A percentile compares a stretch with the other conserved stretches of the same genome.
Conservation (phyloP, 2,113 vertebrate genomes). For the Malaclemys terrapin region DNA sequence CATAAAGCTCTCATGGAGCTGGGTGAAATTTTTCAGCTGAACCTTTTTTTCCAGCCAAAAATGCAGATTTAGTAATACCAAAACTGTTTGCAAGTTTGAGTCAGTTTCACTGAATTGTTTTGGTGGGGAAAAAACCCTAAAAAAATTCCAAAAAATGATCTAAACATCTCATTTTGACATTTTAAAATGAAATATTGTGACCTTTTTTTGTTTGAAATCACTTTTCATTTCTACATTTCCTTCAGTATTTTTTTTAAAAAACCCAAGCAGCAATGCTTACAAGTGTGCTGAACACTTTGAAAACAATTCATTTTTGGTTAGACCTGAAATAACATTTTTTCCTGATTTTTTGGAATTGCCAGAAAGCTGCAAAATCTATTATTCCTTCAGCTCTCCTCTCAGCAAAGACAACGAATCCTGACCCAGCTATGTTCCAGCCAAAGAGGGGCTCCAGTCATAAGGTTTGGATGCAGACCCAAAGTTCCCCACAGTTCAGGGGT, state of each 20-base stretch:
- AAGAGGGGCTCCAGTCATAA: neutral
- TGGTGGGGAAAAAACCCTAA: neutral
- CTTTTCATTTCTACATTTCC: neutral
- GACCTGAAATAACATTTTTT: neutral
- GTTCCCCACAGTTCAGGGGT: neutral
- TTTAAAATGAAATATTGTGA: neutral
- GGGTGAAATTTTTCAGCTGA: neutral
- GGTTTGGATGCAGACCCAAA: neutral
- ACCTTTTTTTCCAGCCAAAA: neutral
- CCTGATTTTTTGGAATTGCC: neutral
- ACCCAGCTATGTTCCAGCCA: neutral
- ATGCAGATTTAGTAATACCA: neutral
- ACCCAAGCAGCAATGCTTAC: neutral
- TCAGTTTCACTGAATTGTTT: neutral
- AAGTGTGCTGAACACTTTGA: neutral
- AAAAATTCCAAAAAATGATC: neutral
- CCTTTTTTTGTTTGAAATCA: neutral
- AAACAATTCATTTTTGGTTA: neutral
- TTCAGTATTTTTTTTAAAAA: neutral
- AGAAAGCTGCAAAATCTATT: neutral
- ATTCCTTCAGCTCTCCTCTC: neutral
- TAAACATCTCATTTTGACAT: neutral
- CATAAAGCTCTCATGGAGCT: neutral
- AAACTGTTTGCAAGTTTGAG: neutral
- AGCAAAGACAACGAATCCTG: neutral